Evolutionary conservation across 2,888 invertebrate species (phyloP).

Genomic region (Piscicola geometra): DNA sequence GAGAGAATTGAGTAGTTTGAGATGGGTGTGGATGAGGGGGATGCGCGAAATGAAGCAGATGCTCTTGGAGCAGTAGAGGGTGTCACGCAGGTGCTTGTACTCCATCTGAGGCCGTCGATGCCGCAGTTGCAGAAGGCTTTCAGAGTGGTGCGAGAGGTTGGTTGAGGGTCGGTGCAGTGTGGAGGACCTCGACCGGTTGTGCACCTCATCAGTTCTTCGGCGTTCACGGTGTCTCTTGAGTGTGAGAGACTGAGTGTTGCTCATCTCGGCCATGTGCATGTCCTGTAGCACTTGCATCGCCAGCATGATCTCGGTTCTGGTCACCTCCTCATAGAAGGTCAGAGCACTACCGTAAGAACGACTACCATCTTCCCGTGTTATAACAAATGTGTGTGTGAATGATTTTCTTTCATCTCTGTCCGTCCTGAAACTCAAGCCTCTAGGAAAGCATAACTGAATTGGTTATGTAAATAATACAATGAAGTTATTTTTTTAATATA

Average conservation of each 20-base stretch:
- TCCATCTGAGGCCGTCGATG: slow-evolving; percentile 41
- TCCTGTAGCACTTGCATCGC: slow-evolving; percentile 91
- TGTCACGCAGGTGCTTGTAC: slow-evolving; percentile 88
- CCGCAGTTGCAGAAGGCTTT: slow-evolving; percentile 49
- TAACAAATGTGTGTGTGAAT: slow-evolving; percentile 90
- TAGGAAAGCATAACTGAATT: slow-evolving; percentile 81
- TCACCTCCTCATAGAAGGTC: slow-evolving; percentile 92
- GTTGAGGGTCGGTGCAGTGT: neutral
- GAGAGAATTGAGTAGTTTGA: slow-evolving; percentile 49
- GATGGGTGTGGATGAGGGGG: slow-evolving; percentile 63
- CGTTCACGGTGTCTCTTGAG: slow-evolving; percentile 54
- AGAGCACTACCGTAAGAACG: slow-evolving; percentile 88
- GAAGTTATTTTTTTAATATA: neutral
- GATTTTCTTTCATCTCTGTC: slow-evolving; percentile 82
- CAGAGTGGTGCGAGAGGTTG: slow-evolving; percentile 21
- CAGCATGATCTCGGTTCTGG: slow-evolving; percentile 82
- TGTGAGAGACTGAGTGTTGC: slow-evolving; percentile 45
- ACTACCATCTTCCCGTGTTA: slow-evolving; percentile 92
- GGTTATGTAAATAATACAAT: neutral
- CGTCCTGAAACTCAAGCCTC: slow-evolving; percentile 87
- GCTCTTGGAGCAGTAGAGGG: slow-evolving; percentile 88
- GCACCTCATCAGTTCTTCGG: neutral
- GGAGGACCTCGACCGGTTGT: neutral
- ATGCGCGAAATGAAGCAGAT: slow-evolving; percentile 85
- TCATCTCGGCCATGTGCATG: slow-evolving; percentile 55